Base-by-base conservation (phyloP, 2,113 vertebrate species). In the Centropristis striata region DNA sequence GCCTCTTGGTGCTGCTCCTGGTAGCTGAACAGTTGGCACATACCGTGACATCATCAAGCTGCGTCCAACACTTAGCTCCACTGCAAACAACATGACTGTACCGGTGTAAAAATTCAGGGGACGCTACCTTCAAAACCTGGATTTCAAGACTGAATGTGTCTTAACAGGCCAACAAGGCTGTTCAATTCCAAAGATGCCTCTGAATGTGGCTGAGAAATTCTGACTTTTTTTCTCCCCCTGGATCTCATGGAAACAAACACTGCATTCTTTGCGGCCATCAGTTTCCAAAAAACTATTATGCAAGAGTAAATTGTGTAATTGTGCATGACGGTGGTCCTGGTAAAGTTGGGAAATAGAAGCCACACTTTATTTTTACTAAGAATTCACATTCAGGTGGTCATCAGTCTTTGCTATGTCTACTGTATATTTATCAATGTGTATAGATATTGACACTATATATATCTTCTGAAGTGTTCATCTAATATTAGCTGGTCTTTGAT, bases 1-100 rank as follows among this genome's bases (percentile, higher is more conserved):
- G 69, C 74, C 71, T 83, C 67, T 69, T 47, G 44, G 80, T 71
- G 74, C 80, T 77, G 86, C 87, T 82, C 82, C 64, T 23, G 69
- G 69, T 61, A 74, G 68, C 67, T 80, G 44, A 80, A 86, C 72
- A 59, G 71, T 84, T 83, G 79, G 75, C 81, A 88, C 71, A 70
- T 72, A 75, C 49, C 21, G 36, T 91, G 90, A 92, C 86, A 86
- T 89, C 89, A 92, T 91, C 88, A 90, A 87, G 68, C 80, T 87
- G 89, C 83, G 75, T 75, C 86, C 27, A 28, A 66, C 21, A 60
- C 65, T 84, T 81, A 70, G 69, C 73, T 84, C 20, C 51, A 49
- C 65, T 32, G 50, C 71, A 86, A 82, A 78, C 71, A 61, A 71
- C 63, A 51, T 7, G 46, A 67, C 73, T 23, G 65, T 50, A 49